Base-by-base conservation (phyloP, 2,888 invertebrate genomes). In the Cerceris ruficornis region DNA sequence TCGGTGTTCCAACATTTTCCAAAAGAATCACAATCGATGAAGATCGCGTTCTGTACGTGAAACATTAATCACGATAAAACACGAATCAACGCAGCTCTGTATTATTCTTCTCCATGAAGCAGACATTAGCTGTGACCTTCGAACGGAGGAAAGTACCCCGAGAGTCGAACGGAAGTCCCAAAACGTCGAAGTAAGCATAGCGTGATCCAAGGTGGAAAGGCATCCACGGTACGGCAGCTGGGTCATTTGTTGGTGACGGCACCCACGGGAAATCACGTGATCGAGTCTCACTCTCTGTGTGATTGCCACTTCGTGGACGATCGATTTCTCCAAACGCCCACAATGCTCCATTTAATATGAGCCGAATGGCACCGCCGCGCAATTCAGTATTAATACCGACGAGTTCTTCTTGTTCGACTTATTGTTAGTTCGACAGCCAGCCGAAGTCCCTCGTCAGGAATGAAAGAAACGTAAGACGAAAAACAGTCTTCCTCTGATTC, bases 211-310 rank as follows among this genome's bases (percentile, higher is more conserved):
- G 64, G 52, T 46, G 43, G 69, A 69, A 64, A 57, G 61, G 75
- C 72, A 70, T 73, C 72, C 50, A 52, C 42, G 69, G 39, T 58
- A 67, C 83, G 79, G 82, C 86, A 88, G 88, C 84, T 84, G 88
- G 87, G 86, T 89, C 89, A 90, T 90, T 90, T 89, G 84, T 83
- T 83, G 85, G 76, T 86, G 88, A 91, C 88, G 91, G 87, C 86
- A 90, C 91, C 91, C 90, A 81, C 89, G 91, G 91, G 91, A 91
- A 91, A 91, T 91, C 90, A 90, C 87, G 85, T 89, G 90, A 91
- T 91, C 90, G 90, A 88, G 85, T 87, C 89, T 85, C 87, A 64
- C 80, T 80, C 80, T 76, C 86, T 82, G 85, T 88, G 86, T 86
- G 89, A 90, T 90, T 91, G 90, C 90, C 88, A 89, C 89, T 89